These are phyloP conservation scores for Norana najaformis DNA, from an alignment of 2,888 invertebrate genomes.

Conservation along the genomic window DNA sequence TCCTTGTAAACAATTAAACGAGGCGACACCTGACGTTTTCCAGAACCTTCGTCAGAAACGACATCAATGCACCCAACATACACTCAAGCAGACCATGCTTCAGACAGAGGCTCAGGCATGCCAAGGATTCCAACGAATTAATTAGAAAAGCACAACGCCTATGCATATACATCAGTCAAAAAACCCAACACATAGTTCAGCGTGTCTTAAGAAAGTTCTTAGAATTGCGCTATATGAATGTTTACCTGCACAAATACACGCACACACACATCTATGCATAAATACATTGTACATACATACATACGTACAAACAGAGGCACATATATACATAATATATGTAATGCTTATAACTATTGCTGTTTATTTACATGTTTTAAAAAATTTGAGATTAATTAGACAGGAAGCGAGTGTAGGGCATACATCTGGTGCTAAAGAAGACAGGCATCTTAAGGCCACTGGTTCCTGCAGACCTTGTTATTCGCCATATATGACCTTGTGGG, in stretches of 20 bases:
- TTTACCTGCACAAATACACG: neutral
- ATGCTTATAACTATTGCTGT: neutral
- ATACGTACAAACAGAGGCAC: too few relatives aligned
- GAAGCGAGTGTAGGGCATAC: too few relatives aligned
- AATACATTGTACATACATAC: too few relatives aligned
- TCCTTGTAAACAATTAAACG: conserved; percentile 5
- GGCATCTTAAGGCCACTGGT: too few relatives aligned
- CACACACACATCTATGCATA: too few relatives aligned
- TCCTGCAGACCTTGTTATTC: too few relatives aligned
- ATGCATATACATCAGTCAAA: neutral
- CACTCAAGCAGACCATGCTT: neutral
- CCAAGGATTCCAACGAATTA: neutral
- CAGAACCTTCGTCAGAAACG: neutral
- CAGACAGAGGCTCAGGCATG: neutral
- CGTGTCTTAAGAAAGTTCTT: neutral
- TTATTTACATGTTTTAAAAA: neutral
- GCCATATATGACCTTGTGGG: too few relatives aligned
- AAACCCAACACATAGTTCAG: neutral
- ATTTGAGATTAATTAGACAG: neutral
- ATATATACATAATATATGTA: too few relatives aligned
- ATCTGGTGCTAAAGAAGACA: too few relatives aligned
- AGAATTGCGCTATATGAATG: neutral
- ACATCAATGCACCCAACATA: too few relatives aligned
- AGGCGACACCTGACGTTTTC: neutral
- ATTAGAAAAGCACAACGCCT: neutral